Evolutionary conservation across 2,797 vertebrate species (phyloP).

Genomic region (Menidia menidia): DNA sequence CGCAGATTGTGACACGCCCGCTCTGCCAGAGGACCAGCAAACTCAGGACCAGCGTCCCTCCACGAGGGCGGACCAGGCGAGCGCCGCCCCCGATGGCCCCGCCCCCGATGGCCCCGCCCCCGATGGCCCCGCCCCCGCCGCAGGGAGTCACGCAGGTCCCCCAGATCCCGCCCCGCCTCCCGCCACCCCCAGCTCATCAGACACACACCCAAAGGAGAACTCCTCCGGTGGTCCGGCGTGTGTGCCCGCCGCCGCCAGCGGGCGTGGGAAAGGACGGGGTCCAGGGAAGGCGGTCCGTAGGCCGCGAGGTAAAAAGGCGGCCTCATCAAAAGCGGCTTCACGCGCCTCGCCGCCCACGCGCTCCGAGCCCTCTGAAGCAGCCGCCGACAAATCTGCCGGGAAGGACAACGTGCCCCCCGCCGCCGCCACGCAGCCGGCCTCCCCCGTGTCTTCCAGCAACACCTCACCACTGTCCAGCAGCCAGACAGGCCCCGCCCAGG

Average conservation of each 20-base stretch:
- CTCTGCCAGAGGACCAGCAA: neutral
- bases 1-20: slow-evolving; percentile 47
- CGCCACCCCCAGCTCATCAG: neutral
- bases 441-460: slow-evolving; percentile 21
- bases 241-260: slow-evolving; percentile 3
- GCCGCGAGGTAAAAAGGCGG: slow-evolving; percentile 6
- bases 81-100: slow-evolving; percentile 44
- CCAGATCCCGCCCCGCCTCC: neutral
- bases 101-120: slow-evolving; percentile 40
- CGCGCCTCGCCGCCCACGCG: neutral
- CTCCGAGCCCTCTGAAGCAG: neutral
- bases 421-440: neutral
- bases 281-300: neutral
- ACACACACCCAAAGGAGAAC: neutral
- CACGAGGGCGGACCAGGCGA: neutral
- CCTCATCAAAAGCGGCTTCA: neutral
- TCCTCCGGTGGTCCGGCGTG: slow-evolving; percentile 35
- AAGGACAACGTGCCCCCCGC: neutral
- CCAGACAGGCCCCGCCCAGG: neutral
- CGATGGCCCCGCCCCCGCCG: slow-evolving; percentile 44
- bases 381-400: neutral
- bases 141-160: neutral
- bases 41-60: neutral
- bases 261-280: neutral
- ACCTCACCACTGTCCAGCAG: neutral